Evolutionary conservation across 1,140 invertebrate species (phyloP).

Genomic region (Ceratoteleas bidentatus): DNA sequence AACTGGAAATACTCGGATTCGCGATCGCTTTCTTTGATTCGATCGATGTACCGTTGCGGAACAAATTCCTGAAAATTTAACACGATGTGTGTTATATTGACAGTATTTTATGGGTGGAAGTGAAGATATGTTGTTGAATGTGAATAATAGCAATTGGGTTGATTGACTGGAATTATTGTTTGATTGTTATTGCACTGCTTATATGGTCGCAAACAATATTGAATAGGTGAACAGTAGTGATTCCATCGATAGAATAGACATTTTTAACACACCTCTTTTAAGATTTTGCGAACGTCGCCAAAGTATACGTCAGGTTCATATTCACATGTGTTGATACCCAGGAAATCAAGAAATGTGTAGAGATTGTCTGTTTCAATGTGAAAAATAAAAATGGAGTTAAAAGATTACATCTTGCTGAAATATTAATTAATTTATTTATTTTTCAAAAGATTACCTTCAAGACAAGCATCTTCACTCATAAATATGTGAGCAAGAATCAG

Average conservation of each 20-base stretch:
- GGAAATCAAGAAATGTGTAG: conserved; percentile 59
- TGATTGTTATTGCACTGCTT: no score
- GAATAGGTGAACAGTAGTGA: no score
- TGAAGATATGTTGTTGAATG: no score
- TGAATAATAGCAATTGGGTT: no score
- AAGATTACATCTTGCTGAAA: no score
- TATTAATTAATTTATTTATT: not conserved
- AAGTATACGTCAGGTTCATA: conserved; percentile 63
- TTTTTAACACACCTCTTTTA: conserved; percentile 63
- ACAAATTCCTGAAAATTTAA: conserved; percentile 71
- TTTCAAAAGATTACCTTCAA: conserved; percentile 66
- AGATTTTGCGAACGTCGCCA: conserved; percentile 67
- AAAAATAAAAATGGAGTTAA: conserved; percentile 8
- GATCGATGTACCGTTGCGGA: conserved; percentile 67
- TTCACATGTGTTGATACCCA: conserved; percentile 59
- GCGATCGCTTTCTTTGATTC: conserved; percentile 1
- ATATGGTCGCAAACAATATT: no score
- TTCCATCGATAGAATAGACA: not conserved
- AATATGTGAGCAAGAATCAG: conserved; percentile 72
- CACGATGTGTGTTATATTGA: no score
- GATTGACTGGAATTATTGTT: no score
- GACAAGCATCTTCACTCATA: conserved; percentile 67
- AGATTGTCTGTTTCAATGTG: conserved; percentile 63
- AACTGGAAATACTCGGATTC: conserved; percentile 51
- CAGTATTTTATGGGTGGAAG: no score